Conservation (phyloP, 2,888 invertebrate species). For the Balanococcus diminutus region DNA sequence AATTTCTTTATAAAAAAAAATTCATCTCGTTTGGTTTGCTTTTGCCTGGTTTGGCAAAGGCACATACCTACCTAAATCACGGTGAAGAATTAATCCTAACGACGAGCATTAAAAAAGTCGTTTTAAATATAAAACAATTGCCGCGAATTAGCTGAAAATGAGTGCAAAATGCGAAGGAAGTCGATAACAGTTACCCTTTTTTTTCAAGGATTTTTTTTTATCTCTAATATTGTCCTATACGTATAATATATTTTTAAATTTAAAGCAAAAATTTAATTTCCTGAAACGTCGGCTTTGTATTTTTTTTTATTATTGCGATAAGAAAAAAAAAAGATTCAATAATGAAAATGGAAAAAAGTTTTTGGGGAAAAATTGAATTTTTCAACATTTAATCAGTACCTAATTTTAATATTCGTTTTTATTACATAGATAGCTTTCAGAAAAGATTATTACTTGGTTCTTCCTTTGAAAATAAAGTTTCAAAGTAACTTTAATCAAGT, state of each 20-base stretch:
- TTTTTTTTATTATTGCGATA: constrained; percentile 5
- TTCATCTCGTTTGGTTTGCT: not conserved
- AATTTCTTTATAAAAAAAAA: not conserved
- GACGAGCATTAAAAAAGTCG: not conserved
- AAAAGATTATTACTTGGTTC: constrained; percentile 46
- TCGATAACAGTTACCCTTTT: constrained; percentile 33
- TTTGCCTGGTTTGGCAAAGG: not conserved
- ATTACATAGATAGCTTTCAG: constrained; percentile 46
- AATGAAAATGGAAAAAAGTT: constrained; percentile 40
- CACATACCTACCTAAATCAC: not conserved
- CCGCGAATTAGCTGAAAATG: constrained; percentile 20
- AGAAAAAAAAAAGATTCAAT: constrained; percentile 35
- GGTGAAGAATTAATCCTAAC: not conserved
- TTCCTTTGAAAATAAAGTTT: constrained; percentile 46
- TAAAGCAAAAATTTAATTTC: constrained; percentile 38
- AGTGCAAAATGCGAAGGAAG: constrained; percentile 14
- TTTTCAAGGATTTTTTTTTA: not conserved
- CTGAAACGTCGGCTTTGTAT: constrained; percentile 40
- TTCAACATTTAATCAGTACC: constrained; percentile 47
- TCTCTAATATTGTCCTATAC: constrained; percentile 22
- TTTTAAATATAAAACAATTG: constrained; percentile 25
- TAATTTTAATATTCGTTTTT: constrained; percentile 49
- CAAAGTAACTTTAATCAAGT: constrained; percentile 41
- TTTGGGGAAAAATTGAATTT: constrained; percentile 33
- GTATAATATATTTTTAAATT: constrained; percentile 21